Evolutionary conservation across 1,140 invertebrate species (phyloP), one percentile per base, ranked within the genome.

Genomic region (Papilio polytes): DNA sequence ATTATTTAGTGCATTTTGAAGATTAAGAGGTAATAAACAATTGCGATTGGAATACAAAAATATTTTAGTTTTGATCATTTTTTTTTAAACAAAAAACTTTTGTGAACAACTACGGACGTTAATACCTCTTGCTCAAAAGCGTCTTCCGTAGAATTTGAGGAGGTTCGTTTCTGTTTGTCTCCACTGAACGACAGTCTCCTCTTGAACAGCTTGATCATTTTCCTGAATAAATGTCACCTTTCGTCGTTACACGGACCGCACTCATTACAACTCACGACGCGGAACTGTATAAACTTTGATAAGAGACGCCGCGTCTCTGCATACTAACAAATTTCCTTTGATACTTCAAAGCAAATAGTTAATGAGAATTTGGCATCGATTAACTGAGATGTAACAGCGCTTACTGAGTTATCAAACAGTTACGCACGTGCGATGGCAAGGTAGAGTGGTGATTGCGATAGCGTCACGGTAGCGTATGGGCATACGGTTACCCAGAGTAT

Each of bases 171-270:
- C 86, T 94, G 92, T 92, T 95, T 95, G 89, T 94, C 93, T 84
- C 90, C 88, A 85, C 90, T 93, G 88, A 94, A 94, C 80, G 92
- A 95, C 87, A 95, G 86, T 84, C 93, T 95, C 89, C 94, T 91
- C 90, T 94, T 95, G 89, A 95, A 95, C 87, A 95, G 88, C 88
- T 94, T 95, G 93, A 95, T 95, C 87, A 91, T 84, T 83, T 77
- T 80, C 83, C 80, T 84, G 80, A 83, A 85, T 85, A 83, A 87
- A 88, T 84, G 81, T 90, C 88, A 89, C 86, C 81, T 86, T 73
- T 87, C 82, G 80, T 85, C 83, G 81, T 85, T 85, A 86, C 80
- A 86, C 84, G 82, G 82, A 78, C 78, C 53, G 59, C 73, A 82
- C 82, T 86, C 83, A 63, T 63, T 63, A 70, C 63, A 70, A 70